Evolutionary conservation across 1,140 invertebrate species (phyloP).

Genomic region (Pygmarrhopalites habei): DNA sequence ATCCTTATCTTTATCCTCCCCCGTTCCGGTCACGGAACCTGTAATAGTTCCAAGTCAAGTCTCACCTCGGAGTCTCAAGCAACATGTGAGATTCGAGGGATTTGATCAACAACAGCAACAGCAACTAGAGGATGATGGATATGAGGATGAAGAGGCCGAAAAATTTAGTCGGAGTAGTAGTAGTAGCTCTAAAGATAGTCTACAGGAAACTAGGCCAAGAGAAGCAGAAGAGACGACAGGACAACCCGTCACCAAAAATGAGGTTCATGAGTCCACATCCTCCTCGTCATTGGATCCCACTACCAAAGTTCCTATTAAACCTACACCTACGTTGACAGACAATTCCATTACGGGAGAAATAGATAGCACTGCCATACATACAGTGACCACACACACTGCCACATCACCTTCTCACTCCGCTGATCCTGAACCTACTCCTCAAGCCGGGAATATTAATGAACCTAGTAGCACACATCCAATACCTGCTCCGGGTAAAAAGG

Average conservation of each 20-base stretch:
- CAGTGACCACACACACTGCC: background rate
- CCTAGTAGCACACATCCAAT: background rate
- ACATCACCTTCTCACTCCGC: too few relatives aligned
- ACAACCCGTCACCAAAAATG: background rate
- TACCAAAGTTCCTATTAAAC: background rate
- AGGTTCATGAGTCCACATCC: too few relatives aligned
- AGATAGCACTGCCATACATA: background rate
- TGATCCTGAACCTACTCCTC: background rate
- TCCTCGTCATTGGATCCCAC: too few relatives aligned
- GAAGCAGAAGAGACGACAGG: background rate
- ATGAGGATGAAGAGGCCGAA: background rate
- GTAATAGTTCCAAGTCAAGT: background rate
- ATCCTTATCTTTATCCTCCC: background rate
- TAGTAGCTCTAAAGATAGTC: background rate
- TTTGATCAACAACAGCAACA: slow-evolving; percentile 3
- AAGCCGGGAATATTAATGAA: background rate
- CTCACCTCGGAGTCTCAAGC: background rate
- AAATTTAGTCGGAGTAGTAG: slow-evolving; percentile 2
- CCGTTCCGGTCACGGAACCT: background rate
- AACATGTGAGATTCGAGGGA: slow-evolving; percentile 5
- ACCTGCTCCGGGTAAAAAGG: background rate
- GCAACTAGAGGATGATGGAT: background rate
- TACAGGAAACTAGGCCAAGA: too few relatives aligned
- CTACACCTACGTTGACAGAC: background rate
- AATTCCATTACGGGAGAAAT: background rate